phyloP scores from a whole-genome alignment of 2,888 invertebrate genomes.

The Bimastos eiseni region DNA sequence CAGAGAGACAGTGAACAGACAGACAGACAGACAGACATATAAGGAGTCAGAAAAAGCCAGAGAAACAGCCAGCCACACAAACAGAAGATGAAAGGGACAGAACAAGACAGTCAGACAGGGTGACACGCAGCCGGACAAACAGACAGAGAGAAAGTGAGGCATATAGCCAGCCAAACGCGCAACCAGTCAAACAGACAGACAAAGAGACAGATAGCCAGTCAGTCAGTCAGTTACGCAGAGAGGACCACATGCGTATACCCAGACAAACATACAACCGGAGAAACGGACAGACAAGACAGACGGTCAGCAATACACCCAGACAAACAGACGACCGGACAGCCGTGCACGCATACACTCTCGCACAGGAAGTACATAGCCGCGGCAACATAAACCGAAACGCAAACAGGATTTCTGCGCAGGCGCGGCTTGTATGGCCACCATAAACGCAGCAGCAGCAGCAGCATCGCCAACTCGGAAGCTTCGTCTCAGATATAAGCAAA shows the following conservation, averaged over 20 bases:
- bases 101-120: too few species aligned
- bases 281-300: neutral
- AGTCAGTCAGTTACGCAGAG: neutral
- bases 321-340: neutral
- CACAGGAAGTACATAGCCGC: neutral
- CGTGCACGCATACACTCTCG: neutral
- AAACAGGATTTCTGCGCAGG: conserved; percentile 24
- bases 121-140: too few species aligned
- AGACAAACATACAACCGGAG: neutral
- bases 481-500: neutral
- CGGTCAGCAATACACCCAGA: neutral
- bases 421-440: neutral
- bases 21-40: neutral
- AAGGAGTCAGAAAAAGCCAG: neutral
- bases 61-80: neutral
- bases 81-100: neutral
- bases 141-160: too few species aligned
- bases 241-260: neutral
- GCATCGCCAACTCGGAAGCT: neutral
- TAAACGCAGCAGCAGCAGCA: neutral
- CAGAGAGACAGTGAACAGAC: too few species aligned
- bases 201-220: neutral
- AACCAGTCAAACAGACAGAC: too few species aligned
- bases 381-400: conserved; percentile 18
- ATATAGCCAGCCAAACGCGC: too few species aligned